These are phyloP conservation scores for Rhagonycha fulva DNA, from an alignment of 2,888 invertebrate species.

Conservation along the genomic window DNA sequence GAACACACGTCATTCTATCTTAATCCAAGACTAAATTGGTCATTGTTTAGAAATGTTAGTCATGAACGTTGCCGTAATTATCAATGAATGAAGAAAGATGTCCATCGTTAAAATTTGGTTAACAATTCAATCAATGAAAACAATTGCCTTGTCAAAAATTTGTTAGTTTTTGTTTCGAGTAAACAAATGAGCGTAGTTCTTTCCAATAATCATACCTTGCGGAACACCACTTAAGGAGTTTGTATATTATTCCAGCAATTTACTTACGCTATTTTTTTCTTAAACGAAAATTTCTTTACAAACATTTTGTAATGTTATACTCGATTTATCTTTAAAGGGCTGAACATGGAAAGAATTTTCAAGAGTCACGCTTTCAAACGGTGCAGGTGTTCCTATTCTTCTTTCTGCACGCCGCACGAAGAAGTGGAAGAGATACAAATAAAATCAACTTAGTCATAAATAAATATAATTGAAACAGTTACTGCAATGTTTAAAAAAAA, in stretches of 20 bases:
- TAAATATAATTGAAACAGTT: conserved; percentile 38
- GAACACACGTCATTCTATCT: conserved; percentile 40
- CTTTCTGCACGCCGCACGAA: conserved; percentile 30
- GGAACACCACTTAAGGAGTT: background rate
- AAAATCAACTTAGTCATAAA: conserved; percentile 33
- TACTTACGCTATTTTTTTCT: background rate
- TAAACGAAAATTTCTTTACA: background rate
- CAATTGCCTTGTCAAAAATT: background rate
- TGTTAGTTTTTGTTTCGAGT: background rate
- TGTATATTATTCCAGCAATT: background rate
- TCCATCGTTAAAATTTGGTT: background rate
- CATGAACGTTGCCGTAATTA: conserved; percentile 24
- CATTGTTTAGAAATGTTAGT: conserved; percentile 34
- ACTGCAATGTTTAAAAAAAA: conserved; percentile 11
- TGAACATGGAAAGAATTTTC: conserved; percentile 34
- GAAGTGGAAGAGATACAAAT: conserved; percentile 32
- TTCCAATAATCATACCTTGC: background rate
- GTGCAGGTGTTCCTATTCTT: conserved; percentile 37
- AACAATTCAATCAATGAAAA: background rate
- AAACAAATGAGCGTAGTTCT: background rate
- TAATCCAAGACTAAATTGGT: conserved; percentile 32
- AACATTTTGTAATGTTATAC: background rate
- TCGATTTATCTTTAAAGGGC: conserved; percentile 23
- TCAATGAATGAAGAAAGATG: conserved; percentile 11
- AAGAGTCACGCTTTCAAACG: conserved; percentile 37